Conservation (phyloP, 2,888 invertebrate species). For the Nebria brevicollis region DNA sequence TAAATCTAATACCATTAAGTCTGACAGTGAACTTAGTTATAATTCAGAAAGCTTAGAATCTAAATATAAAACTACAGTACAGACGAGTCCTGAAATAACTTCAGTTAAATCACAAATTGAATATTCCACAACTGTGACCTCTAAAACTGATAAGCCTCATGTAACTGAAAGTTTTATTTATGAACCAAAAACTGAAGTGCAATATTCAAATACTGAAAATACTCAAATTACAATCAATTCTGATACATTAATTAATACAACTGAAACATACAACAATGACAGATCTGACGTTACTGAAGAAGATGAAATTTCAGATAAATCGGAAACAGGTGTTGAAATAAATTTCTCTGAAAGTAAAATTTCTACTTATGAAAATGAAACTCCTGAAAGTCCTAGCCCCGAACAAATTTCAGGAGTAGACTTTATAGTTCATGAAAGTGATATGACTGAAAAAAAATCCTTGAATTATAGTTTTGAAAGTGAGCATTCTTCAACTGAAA, state of each 20-base stretch:
- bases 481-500: background rate
- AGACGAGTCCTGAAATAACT: background rate
- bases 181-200: background rate
- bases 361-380: constrained; percentile 6
- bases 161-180: background rate
- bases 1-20: background rate
- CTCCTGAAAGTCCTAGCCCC: constrained; percentile 5
- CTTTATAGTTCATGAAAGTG: background rate
- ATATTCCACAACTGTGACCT: background rate
- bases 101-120: background rate
- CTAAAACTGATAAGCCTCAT: background rate
- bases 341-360: constrained; percentile 1
- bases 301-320: constrained; percentile 2
- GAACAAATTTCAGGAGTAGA: background rate
- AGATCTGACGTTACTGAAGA: background rate
- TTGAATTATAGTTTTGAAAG: background rate
- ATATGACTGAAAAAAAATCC: background rate
- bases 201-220: background rate
- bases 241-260: background rate
- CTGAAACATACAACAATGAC: background rate
- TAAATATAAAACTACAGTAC: background rate
- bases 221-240: background rate
- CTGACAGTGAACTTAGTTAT: background rate
- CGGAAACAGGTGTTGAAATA: constrained; percentile 9
- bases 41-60: background rate